Base-by-base conservation (phyloP, 2,113 vertebrate genomes). In the Antennarius striatus region DNA sequence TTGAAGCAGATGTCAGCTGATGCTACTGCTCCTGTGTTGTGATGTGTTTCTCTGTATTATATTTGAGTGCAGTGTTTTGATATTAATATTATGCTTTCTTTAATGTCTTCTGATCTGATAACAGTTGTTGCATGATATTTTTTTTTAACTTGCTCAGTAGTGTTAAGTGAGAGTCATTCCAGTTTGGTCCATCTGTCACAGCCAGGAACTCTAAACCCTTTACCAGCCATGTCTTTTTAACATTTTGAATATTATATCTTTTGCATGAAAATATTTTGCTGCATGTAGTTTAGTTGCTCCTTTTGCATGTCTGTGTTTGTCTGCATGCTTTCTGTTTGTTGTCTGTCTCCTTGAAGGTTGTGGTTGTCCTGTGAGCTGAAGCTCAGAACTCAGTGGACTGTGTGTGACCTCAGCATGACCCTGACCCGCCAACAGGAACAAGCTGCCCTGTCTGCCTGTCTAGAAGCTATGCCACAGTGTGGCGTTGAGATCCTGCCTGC, bases 21-120 rank as follows among this genome's bases (percentile, higher is more conserved):
- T 48, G 45, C 58, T 46, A 9, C 66, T 78, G 66, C 28, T 79
- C 66, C 66, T 67, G 55, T 40, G 66, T 49, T 61, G 32, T 50
- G 4, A 48, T 16, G 42, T 50, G 29, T 64, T 1, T 63, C 4
- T 56, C 16, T 11, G 4, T 67, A 51, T 49, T 51, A 1, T 56
- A 0, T 52, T 29, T 58, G 61, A 30, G 32, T 77, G 74, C 36
- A n/a, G 30, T 76, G 56, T 52, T 0, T 66, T 22, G 2, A 3
- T n/a, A 17, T 2, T 10, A 14, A 3, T 63, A 6, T 17, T 17
- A 0, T 52, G 50, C 32, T 16, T 16, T 17, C 16, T 32, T 0
- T 36, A 8, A 15, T 55, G 4, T 4, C 11, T 22, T 22, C 22
- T 22, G 22, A 22, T 22, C 22, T 22, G 22, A 22, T 22, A 22